These are phyloP conservation scores for Potamilus streckersoni DNA, from an alignment of 1,140 invertebrate species.

Conservation along the genomic window DNA sequence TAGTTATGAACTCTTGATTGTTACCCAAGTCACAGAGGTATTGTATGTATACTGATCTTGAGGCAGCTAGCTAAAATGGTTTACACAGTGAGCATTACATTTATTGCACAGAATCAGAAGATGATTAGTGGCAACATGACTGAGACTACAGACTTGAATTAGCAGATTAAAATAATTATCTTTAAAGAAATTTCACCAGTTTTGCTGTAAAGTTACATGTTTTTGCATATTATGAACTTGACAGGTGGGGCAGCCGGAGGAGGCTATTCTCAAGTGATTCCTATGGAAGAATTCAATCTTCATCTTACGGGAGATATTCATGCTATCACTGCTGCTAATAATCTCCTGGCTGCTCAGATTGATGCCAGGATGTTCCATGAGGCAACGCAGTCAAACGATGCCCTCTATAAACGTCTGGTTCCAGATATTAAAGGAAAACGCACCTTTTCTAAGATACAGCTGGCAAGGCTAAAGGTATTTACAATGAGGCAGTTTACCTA, in stretches of 20 bases:
- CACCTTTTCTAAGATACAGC: slow-evolving; percentile 83
- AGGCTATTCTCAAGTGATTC: slow-evolving; percentile 95
- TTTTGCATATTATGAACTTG: slow-evolving; percentile 4
- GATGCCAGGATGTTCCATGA: slow-evolving; percentile 98
- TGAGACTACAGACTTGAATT: too few relatives aligned
- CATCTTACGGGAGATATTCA: slow-evolving; percentile 99
- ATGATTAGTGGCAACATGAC: too few relatives aligned
- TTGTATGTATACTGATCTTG: too few relatives aligned
- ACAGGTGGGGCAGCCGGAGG: slow-evolving; percentile 92
- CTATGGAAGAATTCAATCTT: slow-evolving; percentile 99
- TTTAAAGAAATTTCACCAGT: too few relatives aligned
- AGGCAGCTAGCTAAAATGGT: too few relatives aligned
- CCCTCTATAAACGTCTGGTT: slow-evolving; percentile 88
- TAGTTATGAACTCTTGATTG: too few relatives aligned
- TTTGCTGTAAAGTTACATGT: neutral
- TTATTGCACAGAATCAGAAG: too few relatives aligned
- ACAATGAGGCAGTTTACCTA: neutral
- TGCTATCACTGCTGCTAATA: slow-evolving; percentile 97
- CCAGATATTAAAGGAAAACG: slow-evolving; percentile 68
- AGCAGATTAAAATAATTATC: too few relatives aligned
- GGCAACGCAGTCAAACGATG: slow-evolving; percentile 85
- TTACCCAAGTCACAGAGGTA: too few relatives aligned
- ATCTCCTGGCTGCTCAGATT: slow-evolving; percentile 87
- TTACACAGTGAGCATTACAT: too few relatives aligned
- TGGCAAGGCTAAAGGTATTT: slow-evolving; percentile 76